phyloP scores from a whole-genome alignment of 2,797 vertebrate species.

The Acipenser transmontanus region DNA sequence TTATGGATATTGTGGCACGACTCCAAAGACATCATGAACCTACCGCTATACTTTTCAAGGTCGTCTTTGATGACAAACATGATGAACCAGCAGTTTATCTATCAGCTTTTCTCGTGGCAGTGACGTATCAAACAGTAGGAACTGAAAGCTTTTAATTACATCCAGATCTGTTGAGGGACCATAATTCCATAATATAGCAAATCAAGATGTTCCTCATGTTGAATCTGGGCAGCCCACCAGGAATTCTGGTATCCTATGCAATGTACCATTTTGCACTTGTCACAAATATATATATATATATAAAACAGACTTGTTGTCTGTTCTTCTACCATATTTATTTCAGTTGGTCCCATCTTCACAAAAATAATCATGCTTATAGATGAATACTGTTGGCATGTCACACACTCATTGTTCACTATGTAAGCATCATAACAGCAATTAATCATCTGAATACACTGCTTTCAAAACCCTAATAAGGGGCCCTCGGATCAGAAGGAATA shows the following conservation, averaged over 20 bases:
- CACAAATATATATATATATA: no score
- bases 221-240: conserved; percentile 41
- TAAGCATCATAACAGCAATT: no score
- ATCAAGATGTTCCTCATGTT: conserved; percentile 66
- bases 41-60: conserved; percentile 52
- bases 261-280: conserved; percentile 2
- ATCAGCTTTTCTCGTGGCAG: conserved; percentile 35
- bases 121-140: conserved; percentile 53
- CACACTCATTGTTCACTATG: no score
- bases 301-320: no score
- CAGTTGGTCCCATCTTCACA: no score
- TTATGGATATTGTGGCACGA: conserved; percentile 51
- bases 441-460: no score
- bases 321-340: no score
- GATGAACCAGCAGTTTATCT: conserved; percentile 61
- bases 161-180: conserved; percentile 39
- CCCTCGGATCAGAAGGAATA: no score
- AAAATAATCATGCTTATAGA: no score
- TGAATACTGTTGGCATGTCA: no score
- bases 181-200: conserved; percentile 59
- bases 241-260: conserved; percentile 37
- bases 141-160: conserved; percentile 59
- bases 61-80: conserved; percentile 62
- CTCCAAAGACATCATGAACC: conserved; percentile 52
- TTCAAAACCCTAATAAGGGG: no score